A percentile compares a stretch with the other conserved stretches of the same genome.
Conservation (phyloP, 2,797 vertebrate genomes). For the Paedocypris micromegethes region DNA sequence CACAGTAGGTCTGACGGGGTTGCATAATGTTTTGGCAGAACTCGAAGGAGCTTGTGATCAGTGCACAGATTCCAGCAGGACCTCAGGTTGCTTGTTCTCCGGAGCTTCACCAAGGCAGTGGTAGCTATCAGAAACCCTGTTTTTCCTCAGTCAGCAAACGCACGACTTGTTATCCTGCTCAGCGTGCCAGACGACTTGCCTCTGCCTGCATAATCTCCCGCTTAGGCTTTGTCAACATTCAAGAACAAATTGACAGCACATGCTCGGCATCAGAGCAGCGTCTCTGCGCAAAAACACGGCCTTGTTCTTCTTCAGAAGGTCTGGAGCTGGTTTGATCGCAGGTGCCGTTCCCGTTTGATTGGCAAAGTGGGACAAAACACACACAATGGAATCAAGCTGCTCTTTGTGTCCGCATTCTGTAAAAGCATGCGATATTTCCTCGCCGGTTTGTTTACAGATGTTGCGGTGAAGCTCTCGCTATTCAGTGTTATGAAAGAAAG, state of each 20-base stretch:
- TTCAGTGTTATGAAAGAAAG: conserved; percentile 20
- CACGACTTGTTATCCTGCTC: conserved; percentile 48
- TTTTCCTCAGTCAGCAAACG: conserved; percentile 56
- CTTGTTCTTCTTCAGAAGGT: neutral
- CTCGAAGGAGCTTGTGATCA: conserved; percentile 1
- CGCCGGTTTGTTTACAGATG: conserved; percentile 15
- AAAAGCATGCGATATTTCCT: conserved; percentile 4
- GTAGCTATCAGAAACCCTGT: conserved; percentile 46
- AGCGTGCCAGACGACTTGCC: conserved; percentile 54
- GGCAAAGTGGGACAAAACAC: conserved; percentile 14
- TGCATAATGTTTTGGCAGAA: conserved; percentile 11
- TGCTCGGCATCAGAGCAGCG: conserved; percentile 26
- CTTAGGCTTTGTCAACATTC: conserved; percentile 53
- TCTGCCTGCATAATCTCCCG: conserved; percentile 56
- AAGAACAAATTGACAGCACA: conserved; percentile 53
- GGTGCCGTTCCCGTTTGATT: conserved; percentile 21
- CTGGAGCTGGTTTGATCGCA: conserved; percentile 28
- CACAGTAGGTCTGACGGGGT: neutral
- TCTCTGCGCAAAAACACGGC: conserved; percentile 4
- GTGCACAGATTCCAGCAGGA: conserved; percentile 3
- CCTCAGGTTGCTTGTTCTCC: conserved; percentile 20
- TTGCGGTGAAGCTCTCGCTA: conserved; percentile 18
- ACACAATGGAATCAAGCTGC: conserved; percentile 21
- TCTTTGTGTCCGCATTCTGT: conserved; percentile 16
- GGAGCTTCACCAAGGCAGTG: conserved; percentile 13